A percentile compares a stretch with the other conserved stretches of the same genome.
Conservation (phyloP, 2,113 vertebrate genomes). For the Azemiops feae region DNA sequence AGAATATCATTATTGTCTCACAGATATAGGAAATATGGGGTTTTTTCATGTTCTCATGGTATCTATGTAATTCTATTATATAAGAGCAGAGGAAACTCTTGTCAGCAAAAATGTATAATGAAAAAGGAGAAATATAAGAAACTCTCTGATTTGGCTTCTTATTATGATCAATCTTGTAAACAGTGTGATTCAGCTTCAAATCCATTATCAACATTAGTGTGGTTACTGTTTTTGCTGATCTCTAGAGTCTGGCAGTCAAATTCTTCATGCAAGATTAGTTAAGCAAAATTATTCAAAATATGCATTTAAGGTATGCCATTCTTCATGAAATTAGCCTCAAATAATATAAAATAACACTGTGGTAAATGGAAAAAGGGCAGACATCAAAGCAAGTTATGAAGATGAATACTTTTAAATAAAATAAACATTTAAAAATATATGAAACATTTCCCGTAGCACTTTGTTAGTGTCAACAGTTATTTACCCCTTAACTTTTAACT, state of each 20-base stretch:
- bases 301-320: neutral
- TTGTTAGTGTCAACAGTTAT: neutral
- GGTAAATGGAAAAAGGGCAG: slow-evolving; percentile 8
- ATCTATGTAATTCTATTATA: neutral
- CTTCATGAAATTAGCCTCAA: neutral
- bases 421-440: neutral
- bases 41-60: neutral
- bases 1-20: neutral
- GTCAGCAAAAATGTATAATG: neutral
- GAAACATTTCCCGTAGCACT: slow-evolving; percentile 25
- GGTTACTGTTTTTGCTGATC: neutral
- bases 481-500: slow-evolving; percentile 23
- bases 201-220: neutral
- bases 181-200: neutral
- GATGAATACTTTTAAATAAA: slow-evolving; percentile 17
- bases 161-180: neutral
- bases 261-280: neutral
- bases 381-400: neutral
- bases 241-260: neutral
- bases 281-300: slow-evolving; percentile 12
- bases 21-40: neutral
- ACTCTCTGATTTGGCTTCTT: neutral
- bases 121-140: neutral
- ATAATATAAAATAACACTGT: slow-evolving; percentile 10
- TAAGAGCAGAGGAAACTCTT: neutral